phyloP scores from a whole-genome alignment of 2,113 vertebrate species.

The Tragelaphus buxtoni region DNA sequence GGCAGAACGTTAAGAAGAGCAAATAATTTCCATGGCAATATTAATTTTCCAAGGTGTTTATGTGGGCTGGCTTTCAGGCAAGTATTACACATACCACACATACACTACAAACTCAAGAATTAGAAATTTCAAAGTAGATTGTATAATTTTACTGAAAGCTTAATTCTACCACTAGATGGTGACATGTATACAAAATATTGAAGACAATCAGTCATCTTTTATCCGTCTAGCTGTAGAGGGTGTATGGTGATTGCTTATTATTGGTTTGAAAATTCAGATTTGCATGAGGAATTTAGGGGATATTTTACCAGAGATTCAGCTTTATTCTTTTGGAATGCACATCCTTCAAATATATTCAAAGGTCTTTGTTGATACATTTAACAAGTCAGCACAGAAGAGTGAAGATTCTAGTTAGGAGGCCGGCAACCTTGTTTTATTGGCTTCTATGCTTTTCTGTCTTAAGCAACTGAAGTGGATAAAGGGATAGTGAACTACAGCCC shows the following conservation, averaged over 20 bases:
- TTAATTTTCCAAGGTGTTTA: conserved; percentile 9
- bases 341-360: not conserved
- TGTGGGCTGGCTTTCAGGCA: not conserved
- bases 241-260: not conserved
- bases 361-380: not conserved
- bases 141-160: not conserved
- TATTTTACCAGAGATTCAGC: not conserved
- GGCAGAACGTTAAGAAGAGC: not conserved
- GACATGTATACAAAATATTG: conserved; percentile 42
- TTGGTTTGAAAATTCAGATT: not conserved
- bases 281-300: not conserved
- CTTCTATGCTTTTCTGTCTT: not conserved
- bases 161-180: conserved; percentile 58
- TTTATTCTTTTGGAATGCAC: not conserved
- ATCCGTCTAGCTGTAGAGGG: not conserved
- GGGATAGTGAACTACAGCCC: not conserved
- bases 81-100: not conserved
- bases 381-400: not conserved
- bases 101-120: not conserved
- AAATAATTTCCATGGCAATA: not conserved
- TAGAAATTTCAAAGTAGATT: not conserved
- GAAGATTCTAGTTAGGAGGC: not conserved
- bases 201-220: not conserved
- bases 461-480: not conserved
- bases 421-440: not conserved